Base-by-base conservation (phyloP, 2,888 invertebrate genomes). In the Calliscelio sp. region DNA sequence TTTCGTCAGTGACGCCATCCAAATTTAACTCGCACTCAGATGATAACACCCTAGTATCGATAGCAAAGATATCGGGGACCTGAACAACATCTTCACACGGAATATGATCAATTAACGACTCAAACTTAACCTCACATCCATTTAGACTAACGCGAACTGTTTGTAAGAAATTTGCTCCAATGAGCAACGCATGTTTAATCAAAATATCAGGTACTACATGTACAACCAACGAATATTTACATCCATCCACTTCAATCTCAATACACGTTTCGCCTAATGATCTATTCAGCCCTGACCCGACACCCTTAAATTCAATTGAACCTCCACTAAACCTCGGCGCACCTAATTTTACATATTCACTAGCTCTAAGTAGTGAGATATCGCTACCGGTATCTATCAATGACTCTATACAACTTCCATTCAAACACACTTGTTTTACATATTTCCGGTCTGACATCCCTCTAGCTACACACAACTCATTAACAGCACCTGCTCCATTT, bases 131-230 rank as follows among this genome's bases (percentile, higher is more conserved):
- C n/a, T 63, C 44, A 44, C 44, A 16, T 10, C 63, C 63, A 2
- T 20, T 3, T 6, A 63, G 44, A 44, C 44, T 63, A 44, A 63
- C 63, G 14, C 25, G 6, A 1, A 63, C 44, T 16, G 25, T 10
- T 11, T 46, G 25, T 44, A 63, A 44, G 25, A 63, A 63, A 28
- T 63, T 44, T 2, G 44, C 63, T 51, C 51, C 51, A 51, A 51
- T 51, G 24, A 46, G 46, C 28, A 28, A 46, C 46, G 20, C 18
- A n/a, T 18, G 18, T 18, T 46, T 46, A 41, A 41, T 11, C n/a
- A 41, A 14, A n/a, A 14, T 41, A 41, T 41, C 41, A 41, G 41
- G 41, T n/a, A 41, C 11, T 41, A 14, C 14, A 41, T 41, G 11
- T n/a, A 41, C n/a, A 41, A 46, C 18, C 10, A 46, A 2, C 20